These are phyloP conservation scores for Neotoma lepida DNA, from an alignment of 2,113 vertebrate species.

Conservation along the genomic window DNA sequence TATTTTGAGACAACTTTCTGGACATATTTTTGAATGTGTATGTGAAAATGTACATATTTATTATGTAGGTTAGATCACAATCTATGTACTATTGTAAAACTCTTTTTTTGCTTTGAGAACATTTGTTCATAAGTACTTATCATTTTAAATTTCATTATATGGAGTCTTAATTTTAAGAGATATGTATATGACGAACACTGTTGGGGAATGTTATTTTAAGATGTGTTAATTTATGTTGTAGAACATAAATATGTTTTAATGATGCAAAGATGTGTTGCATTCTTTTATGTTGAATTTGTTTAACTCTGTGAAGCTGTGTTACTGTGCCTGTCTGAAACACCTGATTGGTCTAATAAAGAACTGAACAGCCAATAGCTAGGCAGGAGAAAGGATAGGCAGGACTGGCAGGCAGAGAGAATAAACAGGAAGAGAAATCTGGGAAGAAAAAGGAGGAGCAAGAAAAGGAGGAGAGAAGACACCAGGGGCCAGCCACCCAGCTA, in stretches of 20 bases:
- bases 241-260: no score
- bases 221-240: no score
- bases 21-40: neutral
- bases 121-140: slow-evolving; percentile 26
- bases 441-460: neutral
- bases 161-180: neutral
- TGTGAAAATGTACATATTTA: neutral
- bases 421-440: no score
- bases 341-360: no score
- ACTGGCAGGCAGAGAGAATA: no score
- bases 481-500: neutral
- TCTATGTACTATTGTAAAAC: neutral
- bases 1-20: slow-evolving; percentile 21
- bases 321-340: no score
- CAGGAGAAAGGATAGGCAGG: neutral
- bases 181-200: neutral
- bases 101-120: slow-evolving; percentile 4
- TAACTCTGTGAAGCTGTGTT: no score
- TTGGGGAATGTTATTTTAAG: neutral
- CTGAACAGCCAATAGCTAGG: no score
- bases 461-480: neutral
- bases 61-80: neutral
- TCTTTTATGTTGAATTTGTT: no score
- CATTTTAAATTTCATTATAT: neutral
- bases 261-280: no score